Evolutionary conservation across 2,113 vertebrate genomes (phyloP), one percentile per base, ranked within the genome.

Genomic region (Nicator chloris): DNA sequence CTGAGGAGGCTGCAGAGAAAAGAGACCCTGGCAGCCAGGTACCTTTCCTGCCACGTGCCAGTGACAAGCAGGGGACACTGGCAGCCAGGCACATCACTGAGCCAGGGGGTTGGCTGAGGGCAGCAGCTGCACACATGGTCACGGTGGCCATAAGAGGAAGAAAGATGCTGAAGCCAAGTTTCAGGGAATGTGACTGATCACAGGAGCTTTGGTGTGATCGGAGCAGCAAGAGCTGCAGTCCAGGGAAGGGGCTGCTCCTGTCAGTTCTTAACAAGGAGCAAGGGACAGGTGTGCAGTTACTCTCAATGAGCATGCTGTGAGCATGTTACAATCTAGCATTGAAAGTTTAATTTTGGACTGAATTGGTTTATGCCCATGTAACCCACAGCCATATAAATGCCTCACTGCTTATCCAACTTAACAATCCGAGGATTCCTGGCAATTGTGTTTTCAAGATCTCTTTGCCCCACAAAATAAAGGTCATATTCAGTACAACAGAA

Each of bases 391-490:
- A 76, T 15, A 11, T 4, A 65, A 83, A 85, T 53, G 73, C 82
- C 42, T 71, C 14, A 51, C 17, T 15, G 70, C 88, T 80, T 68
- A 60, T 68, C 47, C 84, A 72, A 65, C 3, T 11, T 45, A 77
- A 69, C 65, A 61, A 72, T 39, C 30, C 19, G 5, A 88, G 63
- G 71, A 23, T 60, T 70, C 45, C 47, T 4, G 2, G 87, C 63
- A 83, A 21, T 21, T 14, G 47, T 3, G 8, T 56, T 73, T 65
- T 78, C 90, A 66, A 65, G 84, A 93, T 80, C 87, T 57, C 78
- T 90, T 80, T 91, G 87, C 70, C 79, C 91, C 92, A 37, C 51
- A 64, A 93, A 88, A 90, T 92, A 86, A 90, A 86, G 94, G 91
- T 96, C 91, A 78, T 9, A 59, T 12, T n/a, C 69, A 90, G 79